Base-by-base conservation (phyloP, 2,797 vertebrate genomes). In the Gymnothorax javanicus region DNA sequence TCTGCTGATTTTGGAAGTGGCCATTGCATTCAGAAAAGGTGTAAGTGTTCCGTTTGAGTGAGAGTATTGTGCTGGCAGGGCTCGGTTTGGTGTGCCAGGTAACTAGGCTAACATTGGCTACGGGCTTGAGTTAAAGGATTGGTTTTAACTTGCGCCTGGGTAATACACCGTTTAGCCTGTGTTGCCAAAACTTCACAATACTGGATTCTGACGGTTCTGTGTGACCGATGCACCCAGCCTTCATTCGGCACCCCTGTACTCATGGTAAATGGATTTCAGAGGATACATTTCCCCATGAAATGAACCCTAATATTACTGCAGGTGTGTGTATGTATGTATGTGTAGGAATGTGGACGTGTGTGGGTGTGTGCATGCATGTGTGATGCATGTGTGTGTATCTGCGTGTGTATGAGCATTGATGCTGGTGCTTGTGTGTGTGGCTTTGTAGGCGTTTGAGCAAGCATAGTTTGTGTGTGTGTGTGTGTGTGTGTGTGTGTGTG, bases 351-450 rank as follows among this genome's bases (percentile, higher is more conserved):
- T 11, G 27, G n/a, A n/a, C 0, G 5, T 69, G 25, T n/a, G 3
- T 33, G 52, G 58, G 7, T 85, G 50, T 9, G 23, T n/a, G 8
- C 8, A 12, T 23, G 23, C n/a, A 23, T 67, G 62, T 67, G 11
- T 62, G 9, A 17, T 62, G 59, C 59, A 62, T 62, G 8, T 57
- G 20, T 88, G 23, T 67, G 23, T 54, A 20, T 89, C 83, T 84
- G 69, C 11, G n/a, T 81, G 84, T 58, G 54, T 52, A 73, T 59
- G 64, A 43, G 33, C 33, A 43, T 43, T 43, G 33, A 43, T 57
- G 71, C 12, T 62, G 67, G 82, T 27, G 52, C 60, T 83, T 83
- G 56, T 83, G 23, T 50, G 75, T 89, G 77, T 59, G 79, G 86
- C 56, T 60, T 11, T 56, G 1, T 4, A 27, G n/a, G 2, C n/a